phyloP scores from a whole-genome alignment of 1,140 invertebrate species.

The Hetaerina americana region DNA sequence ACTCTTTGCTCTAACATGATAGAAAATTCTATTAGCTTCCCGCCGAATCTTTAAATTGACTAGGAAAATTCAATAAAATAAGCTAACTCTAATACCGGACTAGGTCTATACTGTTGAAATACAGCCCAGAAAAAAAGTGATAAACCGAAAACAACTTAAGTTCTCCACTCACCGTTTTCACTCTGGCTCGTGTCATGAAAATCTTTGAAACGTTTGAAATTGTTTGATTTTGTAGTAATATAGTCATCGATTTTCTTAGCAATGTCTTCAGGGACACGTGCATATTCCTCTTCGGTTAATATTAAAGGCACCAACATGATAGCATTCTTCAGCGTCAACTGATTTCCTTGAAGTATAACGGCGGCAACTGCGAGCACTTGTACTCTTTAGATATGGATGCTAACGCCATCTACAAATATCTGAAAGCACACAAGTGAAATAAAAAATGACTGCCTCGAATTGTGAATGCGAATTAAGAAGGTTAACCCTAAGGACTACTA shows the following conservation, averaged over 20 bases:
- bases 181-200: conserved; percentile 45
- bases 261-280: conserved; percentile 30
- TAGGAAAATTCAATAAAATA: conserved; percentile 19
- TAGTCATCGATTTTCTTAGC: conserved; percentile 44
- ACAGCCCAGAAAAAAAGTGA: no score
- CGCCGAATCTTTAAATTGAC: conserved; percentile 3
- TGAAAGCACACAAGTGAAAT: no score
- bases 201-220: conserved; percentile 54
- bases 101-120: no score
- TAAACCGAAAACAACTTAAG: no score
- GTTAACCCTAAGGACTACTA: no score
- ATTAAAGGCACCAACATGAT: neutral
- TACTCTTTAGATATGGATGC: neutral
- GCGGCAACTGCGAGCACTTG: neutral
- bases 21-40: conserved; percentile 2
- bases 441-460: no score
- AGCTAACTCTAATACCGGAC: no score
- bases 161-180: conserved; percentile 45
- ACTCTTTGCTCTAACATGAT: conserved; percentile 40
- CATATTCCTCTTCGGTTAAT: conserved; percentile 31
- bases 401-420: neutral
- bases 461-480: no score
- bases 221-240: conserved; percentile 48
- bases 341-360: neutral
- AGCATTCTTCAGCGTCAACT: neutral